Percentiles rank a stretch among this genome's conserved stretches.
These are phyloP conservation scores for Clarias pachynema DNA, from an alignment of 2,797 vertebrate genomes.

Conservation along the genomic window DNA sequence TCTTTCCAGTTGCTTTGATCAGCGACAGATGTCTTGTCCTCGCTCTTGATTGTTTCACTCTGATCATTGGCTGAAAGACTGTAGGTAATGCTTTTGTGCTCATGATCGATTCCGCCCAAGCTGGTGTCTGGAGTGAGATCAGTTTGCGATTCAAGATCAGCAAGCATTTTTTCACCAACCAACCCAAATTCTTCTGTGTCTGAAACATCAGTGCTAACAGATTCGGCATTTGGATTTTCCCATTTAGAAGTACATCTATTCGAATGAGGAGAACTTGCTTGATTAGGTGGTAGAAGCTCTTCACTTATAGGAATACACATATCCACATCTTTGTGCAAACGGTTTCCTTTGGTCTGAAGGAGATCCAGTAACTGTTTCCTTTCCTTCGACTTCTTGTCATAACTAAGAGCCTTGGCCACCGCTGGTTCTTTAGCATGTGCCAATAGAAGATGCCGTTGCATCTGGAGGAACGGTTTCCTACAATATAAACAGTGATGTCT, in stretches of 20 bases:
- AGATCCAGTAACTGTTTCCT: slow-evolving; percentile 29
- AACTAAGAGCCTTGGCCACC: slow-evolving; percentile 40
- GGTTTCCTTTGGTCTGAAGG: slow-evolving; percentile 32
- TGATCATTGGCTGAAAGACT: background rate
- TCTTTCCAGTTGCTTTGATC: background rate
- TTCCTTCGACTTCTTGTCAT: slow-evolving; percentile 43
- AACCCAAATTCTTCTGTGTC: background rate
- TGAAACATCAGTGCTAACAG: background rate
- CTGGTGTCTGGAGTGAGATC: background rate
- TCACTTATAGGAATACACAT: background rate
- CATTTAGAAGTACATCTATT: background rate
- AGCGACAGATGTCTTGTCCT: background rate
- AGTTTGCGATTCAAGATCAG: slow-evolving; percentile 15
- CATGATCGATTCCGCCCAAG: background rate
- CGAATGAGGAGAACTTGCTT: background rate
- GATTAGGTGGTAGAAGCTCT: background rate
- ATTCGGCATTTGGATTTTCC: background rate
- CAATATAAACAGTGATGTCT: slow-evolving; percentile 42
- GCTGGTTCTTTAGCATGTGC: slow-evolving; percentile 36
- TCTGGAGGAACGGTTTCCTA: slow-evolving; percentile 33
- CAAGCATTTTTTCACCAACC: background rate
- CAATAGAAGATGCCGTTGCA: slow-evolving; percentile 36
- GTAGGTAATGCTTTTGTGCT: background rate
- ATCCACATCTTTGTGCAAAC: slow-evolving; percentile 19
- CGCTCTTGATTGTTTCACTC: background rate